These are phyloP conservation scores for Torymus aiolomorphi DNA, from an alignment of 2,888 invertebrate species.

Conservation along the genomic window DNA sequence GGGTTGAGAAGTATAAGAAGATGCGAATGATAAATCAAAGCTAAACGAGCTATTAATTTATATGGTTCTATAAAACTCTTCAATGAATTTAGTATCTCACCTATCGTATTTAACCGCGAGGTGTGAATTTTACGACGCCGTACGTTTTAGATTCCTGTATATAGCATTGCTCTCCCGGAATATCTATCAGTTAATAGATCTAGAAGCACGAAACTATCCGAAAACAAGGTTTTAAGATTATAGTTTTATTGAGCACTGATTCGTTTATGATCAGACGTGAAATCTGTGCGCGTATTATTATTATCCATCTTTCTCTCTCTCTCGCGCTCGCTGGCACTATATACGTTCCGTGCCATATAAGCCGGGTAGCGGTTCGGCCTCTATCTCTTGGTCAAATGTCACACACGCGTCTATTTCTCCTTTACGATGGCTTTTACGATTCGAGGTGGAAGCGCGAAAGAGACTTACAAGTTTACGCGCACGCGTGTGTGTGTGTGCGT, in stretches of 20 bases:
- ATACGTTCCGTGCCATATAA: conserved; percentile 54
- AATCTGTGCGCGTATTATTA: conserved; percentile 52
- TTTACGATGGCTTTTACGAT: conserved; percentile 66
- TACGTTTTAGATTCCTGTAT: too few relatives aligned
- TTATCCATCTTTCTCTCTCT: conserved; percentile 53
- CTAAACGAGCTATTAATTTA: too few relatives aligned
- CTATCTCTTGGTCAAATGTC: conserved; percentile 63
- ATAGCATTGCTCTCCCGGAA: too few relatives aligned
- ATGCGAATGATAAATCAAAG: not conserved
- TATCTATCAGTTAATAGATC: conserved; percentile 22
- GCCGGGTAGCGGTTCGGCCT: conserved; percentile 55
- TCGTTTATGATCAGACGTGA: conserved; percentile 61
- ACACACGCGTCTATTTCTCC: conserved; percentile 62
- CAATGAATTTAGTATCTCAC: too few relatives aligned
- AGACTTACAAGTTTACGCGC: conserved; percentile 52
- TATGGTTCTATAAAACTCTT: too few relatives aligned
- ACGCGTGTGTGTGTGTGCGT: not conserved
- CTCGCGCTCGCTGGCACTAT: not conserved
- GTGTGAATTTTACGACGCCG: too few relatives aligned
- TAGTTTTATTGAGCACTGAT: conserved; percentile 62
- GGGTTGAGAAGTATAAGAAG: too few relatives aligned
- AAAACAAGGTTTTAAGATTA: conserved; percentile 70
- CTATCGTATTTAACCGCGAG: too few relatives aligned
- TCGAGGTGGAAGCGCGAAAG: conserved; percentile 58
- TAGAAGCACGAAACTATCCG: conserved; percentile 22